Evolutionary conservation across 1,140 invertebrate species (phyloP).

Genomic region (Cydia amplana): DNA sequence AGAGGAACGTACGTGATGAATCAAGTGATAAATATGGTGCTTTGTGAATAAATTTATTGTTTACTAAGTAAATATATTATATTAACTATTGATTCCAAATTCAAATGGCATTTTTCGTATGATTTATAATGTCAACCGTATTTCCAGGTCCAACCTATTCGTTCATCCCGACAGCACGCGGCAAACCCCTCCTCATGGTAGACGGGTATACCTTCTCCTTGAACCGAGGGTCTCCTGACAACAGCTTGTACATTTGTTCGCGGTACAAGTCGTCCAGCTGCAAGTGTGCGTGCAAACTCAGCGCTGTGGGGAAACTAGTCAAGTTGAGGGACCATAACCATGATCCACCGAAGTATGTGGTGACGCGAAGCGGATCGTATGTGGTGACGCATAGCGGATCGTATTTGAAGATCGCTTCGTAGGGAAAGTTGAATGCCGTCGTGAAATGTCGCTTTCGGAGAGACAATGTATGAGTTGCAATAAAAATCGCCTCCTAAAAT

Average conservation of each 20-base stretch:
- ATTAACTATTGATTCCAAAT: too few relatives aligned
- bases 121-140: background rate
- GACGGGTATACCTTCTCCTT: constrained; percentile 42
- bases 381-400: background rate
- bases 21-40: background rate
- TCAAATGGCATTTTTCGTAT: background rate
- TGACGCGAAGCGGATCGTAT: too few relatives aligned
- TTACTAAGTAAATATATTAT: too few relatives aligned
- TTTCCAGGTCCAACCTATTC: constrained; percentile 3
- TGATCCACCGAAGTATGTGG: background rate
- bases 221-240: background rate
- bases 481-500: too few relatives aligned
- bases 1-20: background rate
- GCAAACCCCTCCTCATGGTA: constrained; percentile 38
- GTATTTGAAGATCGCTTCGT: constrained; percentile 24
- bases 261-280: constrained; percentile 13
- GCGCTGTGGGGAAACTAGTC: constrained; percentile 42
- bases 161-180: background rate
- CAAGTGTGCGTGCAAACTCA: constrained; percentile 48
- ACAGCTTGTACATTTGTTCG: constrained; percentile 54
- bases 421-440: background rate
- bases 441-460: too few relatives aligned
- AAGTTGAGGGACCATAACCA: constrained; percentile 26
- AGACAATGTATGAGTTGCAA: too few relatives aligned
- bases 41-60: background rate